Conservation (phyloP, 2,113 vertebrate species). For the Alethe castanea region DNA sequence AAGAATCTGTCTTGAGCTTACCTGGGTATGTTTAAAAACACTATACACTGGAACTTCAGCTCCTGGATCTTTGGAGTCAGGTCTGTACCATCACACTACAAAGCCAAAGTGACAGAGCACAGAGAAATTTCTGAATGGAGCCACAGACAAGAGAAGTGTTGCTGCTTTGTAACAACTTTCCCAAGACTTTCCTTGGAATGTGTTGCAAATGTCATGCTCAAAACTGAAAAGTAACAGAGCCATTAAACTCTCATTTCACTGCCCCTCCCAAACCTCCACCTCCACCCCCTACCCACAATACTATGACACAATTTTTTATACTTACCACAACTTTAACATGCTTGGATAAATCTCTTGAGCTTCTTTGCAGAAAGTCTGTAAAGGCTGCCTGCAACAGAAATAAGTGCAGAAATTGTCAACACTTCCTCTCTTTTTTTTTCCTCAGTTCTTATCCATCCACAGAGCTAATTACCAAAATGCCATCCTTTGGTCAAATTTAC, state of each 20-base stretch:
- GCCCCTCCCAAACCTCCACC: background rate
- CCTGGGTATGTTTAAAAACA: conserved; percentile 89
- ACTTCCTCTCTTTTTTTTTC: background rate
- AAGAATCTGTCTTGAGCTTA: conserved; percentile 51
- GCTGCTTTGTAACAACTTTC: conserved; percentile 67
- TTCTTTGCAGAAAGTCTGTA: conserved; percentile 84
- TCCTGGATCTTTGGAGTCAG: conserved; percentile 87
- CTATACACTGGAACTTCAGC: conserved; percentile 87
- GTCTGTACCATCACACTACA: conserved; percentile 84
- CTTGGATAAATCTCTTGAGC: conserved; percentile 83
- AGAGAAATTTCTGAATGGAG: conserved; percentile 47
- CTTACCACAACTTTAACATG: conserved; percentile 84
- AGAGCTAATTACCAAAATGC: background rate
- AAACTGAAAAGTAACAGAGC: conserved; percentile 63
- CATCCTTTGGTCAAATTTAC: background rate
- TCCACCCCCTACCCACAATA: background rate
- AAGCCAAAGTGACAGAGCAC: conserved; percentile 64
- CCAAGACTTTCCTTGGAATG: conserved; percentile 64
- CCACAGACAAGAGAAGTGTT: conserved; percentile 62
- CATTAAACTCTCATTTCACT: conserved; percentile 32
- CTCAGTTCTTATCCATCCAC: background rate
- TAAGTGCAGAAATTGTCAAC: background rate
- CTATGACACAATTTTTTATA: background rate
- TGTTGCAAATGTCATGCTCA: conserved; percentile 56
- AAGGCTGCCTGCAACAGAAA: conserved; percentile 76